phyloP scores from a whole-genome alignment of 1,140 invertebrate species.

The Triops longicaudatus region DNA sequence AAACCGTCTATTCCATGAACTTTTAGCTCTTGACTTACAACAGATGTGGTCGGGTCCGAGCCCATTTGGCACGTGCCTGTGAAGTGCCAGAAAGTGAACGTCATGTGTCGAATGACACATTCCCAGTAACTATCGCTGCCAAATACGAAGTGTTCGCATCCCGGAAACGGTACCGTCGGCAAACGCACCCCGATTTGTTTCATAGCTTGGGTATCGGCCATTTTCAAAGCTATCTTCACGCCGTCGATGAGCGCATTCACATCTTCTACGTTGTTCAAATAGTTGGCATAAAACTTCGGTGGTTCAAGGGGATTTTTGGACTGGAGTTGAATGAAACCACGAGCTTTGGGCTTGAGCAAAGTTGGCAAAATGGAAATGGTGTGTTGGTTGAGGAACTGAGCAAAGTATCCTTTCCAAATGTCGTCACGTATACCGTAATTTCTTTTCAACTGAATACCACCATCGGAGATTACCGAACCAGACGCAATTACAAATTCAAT shows the following conservation, averaged over 20 bases:
- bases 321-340: constrained; percentile 34
- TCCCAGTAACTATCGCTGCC: constrained; percentile 71
- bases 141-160: constrained; percentile 63
- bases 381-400: constrained; percentile 10
- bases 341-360: constrained; percentile 34
- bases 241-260: constrained; percentile 30
- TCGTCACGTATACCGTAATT: constrained; percentile 23
- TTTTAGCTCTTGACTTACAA: constrained; percentile 33
- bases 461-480: constrained; percentile 31
- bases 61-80: constrained; percentile 35
- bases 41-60: constrained; percentile 28
- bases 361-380: constrained; percentile 25
- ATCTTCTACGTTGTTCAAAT: constrained; percentile 32
- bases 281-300: constrained; percentile 44
- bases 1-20: constrained; percentile 36
- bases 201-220: constrained; percentile 22
- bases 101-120: constrained; percentile 71
- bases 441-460: background rate
- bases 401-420: constrained; percentile 11
- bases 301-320: constrained; percentile 39
- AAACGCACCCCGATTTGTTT: constrained; percentile 20
- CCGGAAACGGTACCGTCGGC: constrained; percentile 53
- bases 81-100: constrained; percentile 68
- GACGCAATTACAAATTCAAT: constrained; percentile 51
- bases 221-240: constrained; percentile 22